Evolutionary conservation across 2,113 vertebrate species (phyloP).

Genomic region (Actenoides hombroni): DNA sequence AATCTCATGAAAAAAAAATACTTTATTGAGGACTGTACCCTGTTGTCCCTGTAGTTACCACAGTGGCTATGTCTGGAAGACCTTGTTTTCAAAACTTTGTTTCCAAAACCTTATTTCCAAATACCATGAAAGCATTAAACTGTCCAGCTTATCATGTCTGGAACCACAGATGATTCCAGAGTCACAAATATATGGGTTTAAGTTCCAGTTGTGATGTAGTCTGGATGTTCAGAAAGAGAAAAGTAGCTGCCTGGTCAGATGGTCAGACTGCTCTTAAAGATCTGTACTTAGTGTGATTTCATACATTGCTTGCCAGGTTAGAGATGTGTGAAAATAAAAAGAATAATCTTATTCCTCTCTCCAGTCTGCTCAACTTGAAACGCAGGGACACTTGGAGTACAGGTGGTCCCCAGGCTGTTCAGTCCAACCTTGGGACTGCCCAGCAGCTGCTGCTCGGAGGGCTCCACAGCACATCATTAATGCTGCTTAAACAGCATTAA

Average conservation of each 20-base stretch:
- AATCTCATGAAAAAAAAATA: neutral
- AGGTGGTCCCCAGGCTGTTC: neutral
- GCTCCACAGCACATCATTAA: neutral
- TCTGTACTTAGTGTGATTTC: neutral
- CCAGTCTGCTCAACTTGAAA: neutral
- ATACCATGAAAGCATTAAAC: neutral
- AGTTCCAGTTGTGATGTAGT: neutral
- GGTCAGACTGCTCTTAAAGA: neutral
- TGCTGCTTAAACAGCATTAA: constrained; percentile 2
- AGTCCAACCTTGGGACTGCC: neutral
- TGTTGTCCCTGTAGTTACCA: neutral
- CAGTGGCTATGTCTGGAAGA: neutral
- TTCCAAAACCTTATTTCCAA: too few relatives aligned
- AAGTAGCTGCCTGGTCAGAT: neutral
- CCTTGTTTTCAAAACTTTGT: neutral
- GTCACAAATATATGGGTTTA: neutral
- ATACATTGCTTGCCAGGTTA: neutral
- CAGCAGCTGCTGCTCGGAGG: neutral
- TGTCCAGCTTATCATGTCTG: neutral
- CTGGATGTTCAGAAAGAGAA: neutral
- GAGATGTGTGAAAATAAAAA: neutral
- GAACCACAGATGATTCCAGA: neutral
- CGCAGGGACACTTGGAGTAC: neutral
- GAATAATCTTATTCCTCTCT: neutral
- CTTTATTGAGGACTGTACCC: neutral